Percentiles rank a stretch among this genome's conserved stretches.
Conservation (phyloP, 2,113 vertebrate genomes). For the Galbula dea region DNA sequence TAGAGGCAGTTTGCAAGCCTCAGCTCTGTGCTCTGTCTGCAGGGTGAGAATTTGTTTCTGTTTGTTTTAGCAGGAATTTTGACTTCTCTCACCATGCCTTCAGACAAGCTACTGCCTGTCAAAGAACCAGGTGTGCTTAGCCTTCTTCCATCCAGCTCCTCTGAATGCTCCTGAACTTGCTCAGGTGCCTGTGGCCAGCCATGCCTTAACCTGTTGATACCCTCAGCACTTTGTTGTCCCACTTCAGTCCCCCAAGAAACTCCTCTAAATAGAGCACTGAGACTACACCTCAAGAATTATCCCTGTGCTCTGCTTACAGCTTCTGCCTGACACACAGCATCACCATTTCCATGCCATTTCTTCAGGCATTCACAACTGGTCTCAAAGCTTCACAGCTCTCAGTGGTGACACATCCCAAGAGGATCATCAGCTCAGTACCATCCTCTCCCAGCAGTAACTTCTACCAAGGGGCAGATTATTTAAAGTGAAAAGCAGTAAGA, state of each 20-base stretch:
- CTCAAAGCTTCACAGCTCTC: neutral
- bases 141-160: neutral
- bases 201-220: neutral
- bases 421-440: neutral
- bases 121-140: neutral
- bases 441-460: neutral
- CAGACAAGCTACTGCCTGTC: neutral
- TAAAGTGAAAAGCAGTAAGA: neutral
- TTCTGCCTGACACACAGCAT: neutral
- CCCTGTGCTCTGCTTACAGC: neutral
- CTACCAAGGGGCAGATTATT: neutral
- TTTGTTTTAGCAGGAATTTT: neutral
- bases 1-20: neutral
- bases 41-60: neutral
- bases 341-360: neutral
- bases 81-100: neutral
- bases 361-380: neutral
- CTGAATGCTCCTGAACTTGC: neutral
- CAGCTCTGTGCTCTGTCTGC: neutral
- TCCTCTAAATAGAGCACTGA: neutral
- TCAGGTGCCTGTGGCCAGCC: neutral
- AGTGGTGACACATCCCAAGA: neutral
- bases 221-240: neutral
- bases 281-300: neutral
- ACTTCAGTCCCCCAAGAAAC: neutral